A percentile compares a stretch with the other conserved stretches of the same genome.
Evolutionary conservation across 1,140 invertebrate species (phyloP).

Genomic region (Drosophila lacertosa): DNA sequence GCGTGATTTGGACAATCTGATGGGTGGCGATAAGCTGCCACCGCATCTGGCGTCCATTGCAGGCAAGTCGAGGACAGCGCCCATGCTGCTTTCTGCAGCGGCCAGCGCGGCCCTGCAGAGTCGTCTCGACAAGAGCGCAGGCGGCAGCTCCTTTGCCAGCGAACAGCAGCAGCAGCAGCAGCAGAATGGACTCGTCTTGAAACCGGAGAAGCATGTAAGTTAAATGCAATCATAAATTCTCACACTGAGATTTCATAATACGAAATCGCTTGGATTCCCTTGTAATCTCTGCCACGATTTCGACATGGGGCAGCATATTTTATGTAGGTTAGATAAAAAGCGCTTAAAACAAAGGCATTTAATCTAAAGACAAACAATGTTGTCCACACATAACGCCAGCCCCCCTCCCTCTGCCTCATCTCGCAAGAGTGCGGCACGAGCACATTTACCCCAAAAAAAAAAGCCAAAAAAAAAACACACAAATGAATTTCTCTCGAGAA

Average conservation of each 20-base stretch:
- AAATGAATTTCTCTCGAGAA: constrained; percentile 60
- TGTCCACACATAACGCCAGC: constrained; percentile 58
- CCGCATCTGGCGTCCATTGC: constrained; percentile 55
- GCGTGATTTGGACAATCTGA: constrained; percentile 82
- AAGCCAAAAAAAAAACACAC: too few relatives aligned
- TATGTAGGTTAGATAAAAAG: constrained; percentile 77
- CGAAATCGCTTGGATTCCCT: constrained; percentile 52
- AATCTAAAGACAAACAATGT: constrained; percentile 77
- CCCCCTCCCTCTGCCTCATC: not conserved
- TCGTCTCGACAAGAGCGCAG: constrained; percentile 59
- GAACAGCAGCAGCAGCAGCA: constrained; percentile 56
- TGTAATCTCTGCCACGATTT: constrained; percentile 62
- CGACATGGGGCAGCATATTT: constrained; percentile 60
- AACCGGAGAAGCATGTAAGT: constrained; percentile 84
- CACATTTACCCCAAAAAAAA: constrained; percentile 24
- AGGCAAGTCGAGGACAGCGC: constrained; percentile 61
- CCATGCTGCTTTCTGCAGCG: constrained; percentile 73
- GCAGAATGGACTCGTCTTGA: constrained; percentile 75
- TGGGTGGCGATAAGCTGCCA: constrained; percentile 70
- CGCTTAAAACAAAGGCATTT: constrained; percentile 73
- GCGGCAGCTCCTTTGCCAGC: constrained; percentile 11
- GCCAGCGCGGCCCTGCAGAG: constrained; percentile 73
- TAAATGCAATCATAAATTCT: constrained; percentile 51
- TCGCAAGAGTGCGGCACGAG: constrained; percentile 28
- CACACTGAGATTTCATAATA: constrained; percentile 61